Percentiles rank a stretch among this genome's conserved stretches.
Evolutionary conservation across 2,113 vertebrate genomes (phyloP).

Genomic region (Brienomyrus longianalis): DNA sequence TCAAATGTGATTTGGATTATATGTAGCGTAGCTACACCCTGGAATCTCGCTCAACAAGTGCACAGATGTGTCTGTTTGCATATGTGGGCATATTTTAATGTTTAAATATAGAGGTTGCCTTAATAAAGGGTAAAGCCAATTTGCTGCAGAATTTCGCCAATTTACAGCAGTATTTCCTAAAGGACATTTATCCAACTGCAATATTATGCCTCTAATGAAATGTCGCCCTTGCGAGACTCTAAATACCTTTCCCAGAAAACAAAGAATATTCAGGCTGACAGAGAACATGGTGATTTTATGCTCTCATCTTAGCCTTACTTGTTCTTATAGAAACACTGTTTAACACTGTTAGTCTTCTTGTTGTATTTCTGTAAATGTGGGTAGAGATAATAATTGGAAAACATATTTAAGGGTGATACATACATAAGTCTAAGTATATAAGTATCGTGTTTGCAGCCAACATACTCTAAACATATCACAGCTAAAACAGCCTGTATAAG

Average conservation of each 20-base stretch:
- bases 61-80: background rate
- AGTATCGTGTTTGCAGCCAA: background rate
- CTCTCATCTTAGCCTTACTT: background rate
- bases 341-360: background rate
- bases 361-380: background rate
- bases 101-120: background rate
- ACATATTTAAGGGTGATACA: background rate
- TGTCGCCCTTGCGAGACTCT: background rate
- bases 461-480: background rate
- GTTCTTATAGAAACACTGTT: background rate
- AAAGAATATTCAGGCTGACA: background rate
- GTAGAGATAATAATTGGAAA: background rate
- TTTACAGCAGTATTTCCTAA: conserved; percentile 5
- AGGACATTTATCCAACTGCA: background rate
- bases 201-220: background rate
- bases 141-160: background rate
- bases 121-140: conserved; percentile 4
- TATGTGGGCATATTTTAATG: background rate
- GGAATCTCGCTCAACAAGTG: background rate
- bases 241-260: background rate
- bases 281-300: background rate
- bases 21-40: background rate
- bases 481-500: background rate
- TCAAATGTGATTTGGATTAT: background rate
- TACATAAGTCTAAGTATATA: background rate